Conservation (phyloP, 2,888 invertebrate genomes). For the Hoplodrina ambigua region DNA sequence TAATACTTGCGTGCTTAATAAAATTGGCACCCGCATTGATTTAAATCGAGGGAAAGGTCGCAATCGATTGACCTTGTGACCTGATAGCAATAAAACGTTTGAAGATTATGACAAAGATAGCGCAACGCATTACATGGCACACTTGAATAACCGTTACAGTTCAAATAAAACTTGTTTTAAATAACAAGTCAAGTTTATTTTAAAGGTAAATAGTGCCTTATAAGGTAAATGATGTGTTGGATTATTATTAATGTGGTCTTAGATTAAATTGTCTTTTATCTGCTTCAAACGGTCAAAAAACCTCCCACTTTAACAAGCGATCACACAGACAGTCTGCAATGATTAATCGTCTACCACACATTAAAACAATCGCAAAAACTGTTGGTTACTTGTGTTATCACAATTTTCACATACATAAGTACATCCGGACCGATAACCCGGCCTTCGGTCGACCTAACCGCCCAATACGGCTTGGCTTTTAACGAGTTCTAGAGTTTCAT, state of each 20-base stretch:
- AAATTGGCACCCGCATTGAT: constrained; percentile 53
- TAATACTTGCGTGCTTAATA: constrained; percentile 24
- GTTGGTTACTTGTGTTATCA: constrained; percentile 54
- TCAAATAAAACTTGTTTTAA: constrained; percentile 16
- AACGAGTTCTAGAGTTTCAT: constrained; percentile 27
- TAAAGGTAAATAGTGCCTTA: neutral
- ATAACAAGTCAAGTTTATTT: no score
- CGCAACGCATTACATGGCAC: constrained; percentile 13
- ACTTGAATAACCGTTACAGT: constrained; percentile 9
- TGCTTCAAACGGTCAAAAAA: constrained; percentile 3
- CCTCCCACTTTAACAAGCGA: neutral
- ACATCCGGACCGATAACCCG: constrained; percentile 66
- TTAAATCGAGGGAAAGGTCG: constrained; percentile 32
- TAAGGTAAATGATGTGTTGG: no score
- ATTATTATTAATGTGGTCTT: neutral
- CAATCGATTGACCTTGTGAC: constrained; percentile 54
- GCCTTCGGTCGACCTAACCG: constrained; percentile 25
- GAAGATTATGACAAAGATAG: constrained; percentile 50
- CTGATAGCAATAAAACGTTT: constrained; percentile 45
- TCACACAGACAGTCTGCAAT: constrained; percentile 1
- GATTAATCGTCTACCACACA: constrained; percentile 17
- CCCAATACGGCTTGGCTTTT: constrained; percentile 25
- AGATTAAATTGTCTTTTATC: neutral
- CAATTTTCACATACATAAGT: constrained; percentile 50
- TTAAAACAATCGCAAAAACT: constrained; percentile 44